Base-by-base conservation (phyloP, 2,888 invertebrate species). In the Leucozona laternaria region DNA sequence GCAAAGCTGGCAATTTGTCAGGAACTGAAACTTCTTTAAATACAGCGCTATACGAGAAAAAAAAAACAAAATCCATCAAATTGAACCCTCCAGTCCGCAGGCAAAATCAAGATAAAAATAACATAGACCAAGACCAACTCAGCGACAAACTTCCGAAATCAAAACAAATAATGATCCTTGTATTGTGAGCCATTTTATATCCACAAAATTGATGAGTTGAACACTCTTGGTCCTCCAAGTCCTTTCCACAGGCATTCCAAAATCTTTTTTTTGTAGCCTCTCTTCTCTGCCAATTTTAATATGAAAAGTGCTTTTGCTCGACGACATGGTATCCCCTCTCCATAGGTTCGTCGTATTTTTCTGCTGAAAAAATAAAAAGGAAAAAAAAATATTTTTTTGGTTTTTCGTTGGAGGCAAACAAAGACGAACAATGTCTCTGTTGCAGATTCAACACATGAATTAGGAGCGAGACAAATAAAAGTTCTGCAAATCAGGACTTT, bases 111-210 rank as follows among this genome's bases (percentile, higher is more conserved):
- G 10, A 25, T 15, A 17, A n/a, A 43, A 50, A 55, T 37, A 40
- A 55, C 43, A 53, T 53, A 34, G 53, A 25, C 40, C 37, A 15
- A 34, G 53, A 25, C 40, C 37, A 15, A 55, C 37, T 40, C 40
- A 22, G 20, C 17, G 55, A 70, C 37, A 20, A 37, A 68, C 71
- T 28, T 25, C 57, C 28, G 28, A 57, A 57, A 43, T 31, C 43
- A 45, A 55, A 71, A 57, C 45, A 71, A 71, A 71, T 71, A 71
- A 71, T 71, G 57, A 57, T 40, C 71, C 55, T 71, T 43, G 31
- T 31, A 71, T 71, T 71, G 28, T 57, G 71, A 71, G 43, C 57
- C 40, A 43, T 55, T 70, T 70, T 55, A 55, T 43, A 43, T 25
- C n/a, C 28, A 43, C 40, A 53, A 70, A 70, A 70, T 55, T 70